These are phyloP conservation scores for Hydractinia echinata DNA, from an alignment of 30 jellyfish, hydroid and myxozoan species.

Conservation along the genomic window DNA sequence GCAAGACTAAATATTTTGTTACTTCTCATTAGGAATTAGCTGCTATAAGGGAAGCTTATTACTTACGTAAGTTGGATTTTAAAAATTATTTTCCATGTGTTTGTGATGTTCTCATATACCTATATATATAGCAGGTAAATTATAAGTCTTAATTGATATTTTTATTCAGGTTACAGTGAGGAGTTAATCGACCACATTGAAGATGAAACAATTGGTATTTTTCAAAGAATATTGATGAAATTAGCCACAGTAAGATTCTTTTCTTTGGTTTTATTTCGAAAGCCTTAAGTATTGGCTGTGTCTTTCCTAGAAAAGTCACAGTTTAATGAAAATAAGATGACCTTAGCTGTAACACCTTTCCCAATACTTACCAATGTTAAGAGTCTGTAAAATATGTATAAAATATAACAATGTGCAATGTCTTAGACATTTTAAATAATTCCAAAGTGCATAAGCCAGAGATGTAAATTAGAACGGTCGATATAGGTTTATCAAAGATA, in stretches of 20 bases:
- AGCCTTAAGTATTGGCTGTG: neutral
- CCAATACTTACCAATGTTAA: neutral
- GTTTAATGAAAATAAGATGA: neutral
- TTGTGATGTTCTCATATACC: neutral
- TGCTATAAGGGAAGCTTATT: constrained; percentile 27
- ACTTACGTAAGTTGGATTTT: constrained; percentile 20
- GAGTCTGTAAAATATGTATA: too few relatives aligned
- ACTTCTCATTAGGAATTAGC: constrained; percentile 24
- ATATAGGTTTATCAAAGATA: too few relatives aligned
- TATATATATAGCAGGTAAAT: neutral
- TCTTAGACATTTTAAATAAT: too few relatives aligned
- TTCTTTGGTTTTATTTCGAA: neutral
- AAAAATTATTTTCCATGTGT: neutral
- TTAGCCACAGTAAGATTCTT: constrained; percentile 57
- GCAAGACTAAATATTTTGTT: neutral
- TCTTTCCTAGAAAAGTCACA: neutral
- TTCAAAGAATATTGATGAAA: constrained; percentile 67
- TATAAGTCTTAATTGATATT: neutral
- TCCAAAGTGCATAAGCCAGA: too few relatives aligned
- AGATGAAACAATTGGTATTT: constrained; percentile 85
- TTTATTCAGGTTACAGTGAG: constrained; percentile 53
- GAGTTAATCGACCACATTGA: constrained; percentile 76
- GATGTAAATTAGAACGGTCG: too few relatives aligned
- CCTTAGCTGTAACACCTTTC: neutral
- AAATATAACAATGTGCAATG: too few relatives aligned